Base-by-base conservation (phyloP, 2,888 invertebrate species). In the Horisme vitalbata region DNA sequence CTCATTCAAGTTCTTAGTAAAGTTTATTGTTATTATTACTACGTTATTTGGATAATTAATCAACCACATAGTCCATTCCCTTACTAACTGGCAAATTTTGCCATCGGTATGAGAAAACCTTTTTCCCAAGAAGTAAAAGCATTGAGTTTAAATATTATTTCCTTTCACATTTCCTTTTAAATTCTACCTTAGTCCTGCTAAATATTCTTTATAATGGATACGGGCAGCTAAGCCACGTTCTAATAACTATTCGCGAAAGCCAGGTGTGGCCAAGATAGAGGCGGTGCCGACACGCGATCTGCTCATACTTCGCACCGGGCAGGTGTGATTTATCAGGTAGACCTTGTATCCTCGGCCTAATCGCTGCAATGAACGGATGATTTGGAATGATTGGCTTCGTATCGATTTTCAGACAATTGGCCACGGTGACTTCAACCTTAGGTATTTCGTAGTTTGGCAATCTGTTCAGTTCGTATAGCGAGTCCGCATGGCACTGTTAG, bases 191-290 rank as follows among this genome's bases (percentile, higher is more conserved):
- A 34, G 20, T 15, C 30, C 20, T 41, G 44, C 51, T 53, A 46
- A 49, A 46, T 37, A 27, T 46, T 44, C 30, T 37, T 56, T 51
- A 59, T 33, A 52, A 38, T 45, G 31, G 14, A 37, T 35, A 27
- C 21, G 28, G 36, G 24, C 41, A 51, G 51, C 45, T 45, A 43
- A 43, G 35, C 43, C 43, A 41, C 32, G 48, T 56, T 65, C 55
- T 70, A 68, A 65, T 64, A 64, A 63, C 61, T 52, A 58, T 46
- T 63, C 61, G 60, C 58, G 54, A 68, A 68, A 64, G 59, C 61
- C 63, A 75, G 83, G 82, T 72, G 83, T 63, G 83, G 79, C 63
- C 44, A 56, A 65, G 71, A 81, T 76, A 70, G 63, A 65, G 56
- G 55, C 43, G 28, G 45, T 46, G 30, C 37, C 37, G 45, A 38